These are phyloP conservation scores for Drosophila infuscata DNA, from an alignment of 2,888 invertebrate species.

Conservation along the genomic window DNA sequence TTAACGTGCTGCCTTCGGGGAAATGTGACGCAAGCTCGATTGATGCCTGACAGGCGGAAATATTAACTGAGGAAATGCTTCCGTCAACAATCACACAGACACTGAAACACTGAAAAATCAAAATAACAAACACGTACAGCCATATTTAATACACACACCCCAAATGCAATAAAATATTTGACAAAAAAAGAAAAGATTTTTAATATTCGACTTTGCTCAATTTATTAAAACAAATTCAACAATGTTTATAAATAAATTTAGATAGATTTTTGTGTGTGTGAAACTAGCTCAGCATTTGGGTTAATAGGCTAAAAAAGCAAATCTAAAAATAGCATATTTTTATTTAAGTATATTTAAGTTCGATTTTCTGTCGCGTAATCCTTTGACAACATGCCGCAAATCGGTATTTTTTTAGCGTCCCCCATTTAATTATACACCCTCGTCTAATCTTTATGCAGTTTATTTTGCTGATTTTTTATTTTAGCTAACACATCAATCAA, in stretches of 20 bases:
- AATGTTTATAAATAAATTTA: not conserved
- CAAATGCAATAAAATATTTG: not conserved
- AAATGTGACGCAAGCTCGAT: constrained; percentile 7
- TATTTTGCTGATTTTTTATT: constrained; percentile 12
- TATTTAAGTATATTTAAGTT: not conserved
- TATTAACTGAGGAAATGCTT: constrained; percentile 35
- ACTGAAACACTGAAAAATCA: constrained; percentile 12
- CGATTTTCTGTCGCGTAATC: not conserved
- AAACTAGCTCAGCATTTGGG: not conserved
- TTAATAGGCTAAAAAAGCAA: not conserved
- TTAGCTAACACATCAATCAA: constrained; percentile 55
- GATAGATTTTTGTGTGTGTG: not conserved
- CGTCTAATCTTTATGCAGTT: constrained; percentile 12
- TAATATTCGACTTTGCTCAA: not conserved
- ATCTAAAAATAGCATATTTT: not conserved
- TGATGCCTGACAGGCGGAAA: constrained; percentile 36
- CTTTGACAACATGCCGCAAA: not conserved
- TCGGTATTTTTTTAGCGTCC: not conserved
- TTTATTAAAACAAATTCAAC: not conserved
- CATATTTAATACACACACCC: not conserved
- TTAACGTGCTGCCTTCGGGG: constrained; percentile 25
- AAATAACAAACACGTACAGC: constrained; percentile 8
- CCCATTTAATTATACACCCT: not conserved
- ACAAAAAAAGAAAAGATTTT: not conserved
- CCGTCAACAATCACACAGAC: constrained; percentile 35